Conservation (phyloP, 2,888 invertebrate species). For the Agonopterix subpropinquella region DNA sequence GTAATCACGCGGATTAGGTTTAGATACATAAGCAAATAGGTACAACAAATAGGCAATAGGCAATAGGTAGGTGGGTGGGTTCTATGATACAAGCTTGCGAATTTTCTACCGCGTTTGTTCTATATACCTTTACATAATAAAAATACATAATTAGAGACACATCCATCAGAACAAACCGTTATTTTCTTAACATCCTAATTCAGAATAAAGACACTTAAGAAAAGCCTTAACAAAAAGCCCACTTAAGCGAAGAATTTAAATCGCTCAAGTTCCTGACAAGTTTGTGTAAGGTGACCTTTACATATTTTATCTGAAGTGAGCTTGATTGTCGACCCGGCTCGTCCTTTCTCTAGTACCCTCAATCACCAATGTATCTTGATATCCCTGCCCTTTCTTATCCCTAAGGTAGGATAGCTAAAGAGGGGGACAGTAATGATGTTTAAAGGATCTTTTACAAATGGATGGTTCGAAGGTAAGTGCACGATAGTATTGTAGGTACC, state of each 20-base stretch:
- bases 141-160: no score
- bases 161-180: neutral
- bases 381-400: constrained; percentile 23
- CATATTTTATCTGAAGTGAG: constrained; percentile 70
- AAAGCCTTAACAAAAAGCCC: constrained; percentile 24
- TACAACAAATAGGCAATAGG: no score
- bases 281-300: constrained; percentile 60
- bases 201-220: constrained; percentile 4
- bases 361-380: constrained; percentile 48
- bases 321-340: constrained; percentile 65
- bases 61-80: no score
- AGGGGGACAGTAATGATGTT: constrained; percentile 39
- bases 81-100: no score
- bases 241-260: constrained; percentile 52
- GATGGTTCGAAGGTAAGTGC: constrained; percentile 39
- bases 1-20: no score
- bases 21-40: no score
- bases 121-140: no score
- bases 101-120: no score
- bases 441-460: constrained; percentile 45
- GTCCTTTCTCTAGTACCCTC: constrained; percentile 52
- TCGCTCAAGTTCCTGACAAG: constrained; percentile 39
- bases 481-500: constrained; percentile 45
- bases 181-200: neutral
- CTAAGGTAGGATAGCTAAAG: constrained; percentile 30